Evolutionary conservation across 2,888 invertebrate species (phyloP), one percentile per base, ranked within the genome.

Genomic region (Andrena dorsata): DNA sequence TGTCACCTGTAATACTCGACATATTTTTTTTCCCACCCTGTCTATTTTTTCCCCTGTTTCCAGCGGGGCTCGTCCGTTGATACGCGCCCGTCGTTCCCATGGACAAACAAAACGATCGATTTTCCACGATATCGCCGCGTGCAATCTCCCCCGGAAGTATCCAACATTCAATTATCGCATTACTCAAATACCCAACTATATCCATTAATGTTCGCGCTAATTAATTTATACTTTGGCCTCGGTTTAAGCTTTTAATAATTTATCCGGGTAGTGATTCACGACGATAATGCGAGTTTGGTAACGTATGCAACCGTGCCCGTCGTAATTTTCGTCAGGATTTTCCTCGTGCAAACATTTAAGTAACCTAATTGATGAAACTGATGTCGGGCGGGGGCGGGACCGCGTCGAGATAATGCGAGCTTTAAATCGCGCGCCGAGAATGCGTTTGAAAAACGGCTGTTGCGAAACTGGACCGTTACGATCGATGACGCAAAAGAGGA

Each of bases 161-260:
- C 49, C 63, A 70, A 72, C 66, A 60, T 60, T 65, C 66, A 60
- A 75, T 71, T 75, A 68, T 80, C 70, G 68, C 51, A 63, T 76
- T 83, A 83, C 53, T 80, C 80, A 66, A 68, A 84, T 56, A 76
- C 7, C 72, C 71, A 70, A 64, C 68, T 60, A 73, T 83, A 80
- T 76, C 60, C 56, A 73, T 76, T 69, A 71, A 76, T 70, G 79
- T 23, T 51, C 51, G 41, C 66, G 80, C 72, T 83, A 79, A 83
- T 84, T 83, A 83, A 84, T 83, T 80, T 69, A 83, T 76, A 75
- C 83, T 61, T 76, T 65, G 65, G 56, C 53, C 41, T 53, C 49
- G 72, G 80, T 74, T 84, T 80, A 76, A 84, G 75, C 83, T 83
- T 80, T 72, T 76, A 80, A 79, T 80, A 76, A 84, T 80, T 83